Evolutionary conservation across 2,113 vertebrate species (phyloP).

Genomic region (Dipodomys stephensi): DNA sequence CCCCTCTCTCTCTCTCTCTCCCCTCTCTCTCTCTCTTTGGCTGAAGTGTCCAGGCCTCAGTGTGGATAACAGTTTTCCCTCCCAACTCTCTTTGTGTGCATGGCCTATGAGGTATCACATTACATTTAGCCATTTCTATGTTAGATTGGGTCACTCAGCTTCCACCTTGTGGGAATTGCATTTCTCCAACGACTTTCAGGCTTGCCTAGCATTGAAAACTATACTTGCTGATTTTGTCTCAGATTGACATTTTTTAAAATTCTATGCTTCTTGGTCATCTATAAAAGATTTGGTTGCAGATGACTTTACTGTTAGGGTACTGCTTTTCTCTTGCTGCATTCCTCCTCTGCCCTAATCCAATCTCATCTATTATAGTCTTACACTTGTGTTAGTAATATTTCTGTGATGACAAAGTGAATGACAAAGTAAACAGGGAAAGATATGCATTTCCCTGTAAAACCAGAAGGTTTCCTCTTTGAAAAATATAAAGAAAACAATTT

Average conservation of each 20-base stretch:
- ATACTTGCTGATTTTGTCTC: constrained; percentile 61
- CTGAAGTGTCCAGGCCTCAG: background rate
- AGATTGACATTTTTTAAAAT: constrained; percentile 6
- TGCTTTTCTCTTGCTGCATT: background rate
- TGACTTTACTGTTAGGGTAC: background rate
- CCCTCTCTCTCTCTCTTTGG: background rate
- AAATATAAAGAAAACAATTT: too few relatives aligned
- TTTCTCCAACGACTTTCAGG: constrained; percentile 22
- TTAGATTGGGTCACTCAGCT: constrained; percentile 42
- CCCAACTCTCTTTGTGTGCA: constrained; percentile 52
- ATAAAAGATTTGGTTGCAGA: constrained; percentile 32
- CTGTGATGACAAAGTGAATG: background rate
- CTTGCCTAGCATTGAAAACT: background rate
- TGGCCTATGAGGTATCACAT: background rate
- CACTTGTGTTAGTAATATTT: background rate
- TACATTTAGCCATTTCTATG: constrained; percentile 74
- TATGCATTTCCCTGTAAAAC: background rate
- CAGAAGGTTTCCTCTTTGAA: background rate
- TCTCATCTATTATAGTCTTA: background rate
- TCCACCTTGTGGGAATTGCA: constrained; percentile 55
- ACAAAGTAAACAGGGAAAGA: background rate
- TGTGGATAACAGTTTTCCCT: constrained; percentile 45
- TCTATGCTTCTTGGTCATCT: background rate
- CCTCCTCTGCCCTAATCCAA: background rate
- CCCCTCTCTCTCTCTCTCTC: too few relatives aligned